Evolutionary conservation across 1,140 invertebrate species (phyloP).

Genomic region (Centruroides sculpturatus): DNA sequence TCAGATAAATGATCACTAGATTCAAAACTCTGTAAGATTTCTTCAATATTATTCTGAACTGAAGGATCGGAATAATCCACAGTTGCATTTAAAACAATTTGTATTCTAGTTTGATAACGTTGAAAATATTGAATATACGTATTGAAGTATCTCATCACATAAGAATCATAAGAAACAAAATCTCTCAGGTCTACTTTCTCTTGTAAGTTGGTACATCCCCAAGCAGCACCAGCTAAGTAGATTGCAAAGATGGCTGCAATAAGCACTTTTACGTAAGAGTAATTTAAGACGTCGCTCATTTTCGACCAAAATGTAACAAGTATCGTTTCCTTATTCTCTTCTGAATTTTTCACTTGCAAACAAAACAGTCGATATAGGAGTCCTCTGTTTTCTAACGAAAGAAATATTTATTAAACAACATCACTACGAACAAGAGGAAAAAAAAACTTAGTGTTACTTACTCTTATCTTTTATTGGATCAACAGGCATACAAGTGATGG

Average conservation of each 20-base stretch:
- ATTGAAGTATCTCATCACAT: slow-evolving; percentile 76
- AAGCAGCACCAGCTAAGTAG: slow-evolving; percentile 69
- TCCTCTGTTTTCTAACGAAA: slow-evolving; percentile 3
- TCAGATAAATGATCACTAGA: slow-evolving; percentile 55
- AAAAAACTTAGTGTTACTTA: too few relatives aligned
- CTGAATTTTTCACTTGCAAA: slow-evolving; percentile 17
- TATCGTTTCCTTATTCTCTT: too few relatives aligned
- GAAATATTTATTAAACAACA: too few relatives aligned
- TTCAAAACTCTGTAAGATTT: slow-evolving; percentile 59
- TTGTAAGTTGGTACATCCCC: slow-evolving; percentile 70
- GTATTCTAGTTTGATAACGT: slow-evolving; percentile 76
- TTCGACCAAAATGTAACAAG: too few relatives aligned
- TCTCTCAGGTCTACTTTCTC: slow-evolving; percentile 75
- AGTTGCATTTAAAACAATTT: slow-evolving; percentile 66
- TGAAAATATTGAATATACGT: slow-evolving; percentile 73
- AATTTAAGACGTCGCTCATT: background rate
- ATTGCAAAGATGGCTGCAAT: slow-evolving; percentile 60
- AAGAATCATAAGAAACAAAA: slow-evolving; percentile 69
- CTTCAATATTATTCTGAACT: slow-evolving; percentile 60
- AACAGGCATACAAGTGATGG: slow-evolving; percentile 18
- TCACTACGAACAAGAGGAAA: too few relatives aligned
- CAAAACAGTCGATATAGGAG: slow-evolving; percentile 61
- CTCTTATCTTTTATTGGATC: too few relatives aligned
- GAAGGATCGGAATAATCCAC: slow-evolving; percentile 68
- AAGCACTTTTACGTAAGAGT: slow-evolving; percentile 44